Base-by-base conservation (phyloP, 2,113 vertebrate genomes). In the Neofelis nebulosa region DNA sequence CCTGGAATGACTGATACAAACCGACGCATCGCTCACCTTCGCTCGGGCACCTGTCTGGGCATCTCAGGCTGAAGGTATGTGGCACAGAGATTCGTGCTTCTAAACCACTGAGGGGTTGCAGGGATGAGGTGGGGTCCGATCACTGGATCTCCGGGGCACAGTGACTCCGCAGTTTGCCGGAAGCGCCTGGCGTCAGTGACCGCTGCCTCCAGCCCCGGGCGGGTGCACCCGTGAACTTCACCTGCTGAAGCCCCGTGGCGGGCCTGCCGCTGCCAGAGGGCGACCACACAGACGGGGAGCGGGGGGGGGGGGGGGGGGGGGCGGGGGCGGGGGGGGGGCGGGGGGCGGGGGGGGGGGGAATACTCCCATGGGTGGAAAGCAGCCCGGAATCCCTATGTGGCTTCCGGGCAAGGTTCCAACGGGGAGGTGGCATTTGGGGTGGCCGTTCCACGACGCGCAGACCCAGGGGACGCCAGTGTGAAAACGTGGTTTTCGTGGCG, bases 1-100 rank as follows among this genome's bases (percentile, higher is more conserved):
- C 14, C 21, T 25, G 65, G 65, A 18, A 31, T 16, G 78, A 45
- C 23, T 61, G 79, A 19, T 12, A 23, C 63, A 23, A 55, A 45
- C 36, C 2, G 0, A 18, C 4, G 29, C 18, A 0, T 68, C 19
- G 1, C 18, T 31, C 41, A 15, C 41, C 74, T 48, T 76, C 3
- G 3, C 73, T 29, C 2, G 13, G 41, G 21, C 36, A 23, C 25
- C 19, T 57, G n/a, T 71, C 65, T 45, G 50, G 36, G 52, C 38
- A 29, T 21, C n/a, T 83, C 79, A 45, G n/a, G 78, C 50, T 18
- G 19, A 27, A 61, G 21, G 7, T 0, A 3, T 61, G 33, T 27
- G 61, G 19, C 61, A 14, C 65, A 19, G 91, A n/a, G 36, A 19
- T 33, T 48, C 36, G 21, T 3, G 14, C 38, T n/a, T 48, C 79